These are phyloP conservation scores for Lutjanus argentimaculatus DNA, from an alignment of 2,797 vertebrate species.

Conservation along the genomic window DNA sequence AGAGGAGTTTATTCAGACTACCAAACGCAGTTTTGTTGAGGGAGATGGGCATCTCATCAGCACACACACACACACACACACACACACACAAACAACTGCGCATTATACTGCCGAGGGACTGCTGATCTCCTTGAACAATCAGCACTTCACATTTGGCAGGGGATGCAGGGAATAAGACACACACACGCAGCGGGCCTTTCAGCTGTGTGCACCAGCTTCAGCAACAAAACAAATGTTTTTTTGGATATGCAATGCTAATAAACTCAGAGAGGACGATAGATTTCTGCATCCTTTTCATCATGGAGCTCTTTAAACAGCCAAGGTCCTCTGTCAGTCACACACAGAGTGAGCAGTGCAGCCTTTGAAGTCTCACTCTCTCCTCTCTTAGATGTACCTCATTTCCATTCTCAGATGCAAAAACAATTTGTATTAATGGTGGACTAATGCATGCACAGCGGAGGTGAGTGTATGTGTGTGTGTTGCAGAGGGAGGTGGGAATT, in stretches of 20 bases:
- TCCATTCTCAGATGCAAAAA: constrained; percentile 83
- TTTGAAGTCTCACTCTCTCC: constrained; percentile 83
- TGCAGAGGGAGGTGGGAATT: constrained; percentile 43
- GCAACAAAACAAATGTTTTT: constrained; percentile 77
- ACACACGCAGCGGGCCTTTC: constrained; percentile 55
- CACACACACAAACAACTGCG: constrained; percentile 20
- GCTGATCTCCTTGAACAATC: constrained; percentile 73
- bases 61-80: too few species aligned
- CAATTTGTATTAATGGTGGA: constrained; percentile 81
- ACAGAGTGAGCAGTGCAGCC: constrained; percentile 63
- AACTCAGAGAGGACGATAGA: constrained; percentile 74
- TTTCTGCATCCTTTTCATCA: constrained; percentile 84
- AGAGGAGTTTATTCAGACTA: constrained; percentile 9
- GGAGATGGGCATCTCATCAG: constrained; percentile 17
- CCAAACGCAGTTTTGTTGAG: not conserved
- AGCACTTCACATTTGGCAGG: constrained; percentile 76
- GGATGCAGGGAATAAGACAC: constrained; percentile 60
- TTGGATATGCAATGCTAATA: constrained; percentile 79
- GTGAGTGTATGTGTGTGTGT: constrained; percentile 43
- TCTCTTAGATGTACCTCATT: constrained; percentile 84
- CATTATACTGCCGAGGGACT: constrained; percentile 38
- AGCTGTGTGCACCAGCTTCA: constrained; percentile 56
- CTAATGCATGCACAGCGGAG: constrained; percentile 76
- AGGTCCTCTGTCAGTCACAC: constrained; percentile 79
- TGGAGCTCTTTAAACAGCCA: constrained; percentile 73